A percentile compares a stretch with the other conserved stretches of the same genome.
These are phyloP conservation scores for Lophius americanus DNA, from an alignment of 2,797 vertebrate species.

Conservation along the genomic window DNA sequence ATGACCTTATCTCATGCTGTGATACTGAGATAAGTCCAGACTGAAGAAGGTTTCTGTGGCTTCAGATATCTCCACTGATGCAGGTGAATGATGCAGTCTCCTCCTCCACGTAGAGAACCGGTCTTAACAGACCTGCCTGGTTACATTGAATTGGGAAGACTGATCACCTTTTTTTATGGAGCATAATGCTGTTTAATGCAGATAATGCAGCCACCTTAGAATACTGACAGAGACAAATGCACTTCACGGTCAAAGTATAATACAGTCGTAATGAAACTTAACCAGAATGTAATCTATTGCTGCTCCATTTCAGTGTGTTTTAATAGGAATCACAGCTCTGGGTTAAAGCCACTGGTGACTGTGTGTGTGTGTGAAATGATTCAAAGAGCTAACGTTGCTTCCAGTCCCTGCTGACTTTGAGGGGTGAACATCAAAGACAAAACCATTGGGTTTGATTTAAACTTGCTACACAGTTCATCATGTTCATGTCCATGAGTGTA, in stretches of 20 bases:
- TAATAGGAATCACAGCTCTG: slow-evolving; percentile 41
- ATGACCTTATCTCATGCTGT: slow-evolving; percentile 27
- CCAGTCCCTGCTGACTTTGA: slow-evolving; percentile 55
- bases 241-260: slow-evolving; percentile 28
- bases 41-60: slow-evolving; percentile 27
- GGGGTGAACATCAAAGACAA: slow-evolving; percentile 59
- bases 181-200: slow-evolving; percentile 41
- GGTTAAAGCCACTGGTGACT: slow-evolving; percentile 30
- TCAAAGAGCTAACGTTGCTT: slow-evolving; percentile 44
- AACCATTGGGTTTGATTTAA: slow-evolving; percentile 56
- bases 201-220: slow-evolving; percentile 36
- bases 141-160: slow-evolving; percentile 33
- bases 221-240: slow-evolving; percentile 52
- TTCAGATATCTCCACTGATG: slow-evolving; percentile 9
- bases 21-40: slow-evolving; percentile 24
- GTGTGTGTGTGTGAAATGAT: slow-evolving; percentile 25
- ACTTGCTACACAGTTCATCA: slow-evolving; percentile 40
- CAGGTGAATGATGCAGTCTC: slow-evolving; percentile 23
- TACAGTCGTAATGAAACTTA: slow-evolving; percentile 39
- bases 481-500: slow-evolving; percentile 51
- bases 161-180: slow-evolving; percentile 35
- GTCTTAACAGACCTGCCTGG: slow-evolving; percentile 44
- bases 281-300: slow-evolving; percentile 38
- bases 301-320: slow-evolving; percentile 45
- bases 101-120: slow-evolving; percentile 23